Base-by-base conservation (phyloP, 2,797 vertebrate species). In the Scolopax rusticola region DNA sequence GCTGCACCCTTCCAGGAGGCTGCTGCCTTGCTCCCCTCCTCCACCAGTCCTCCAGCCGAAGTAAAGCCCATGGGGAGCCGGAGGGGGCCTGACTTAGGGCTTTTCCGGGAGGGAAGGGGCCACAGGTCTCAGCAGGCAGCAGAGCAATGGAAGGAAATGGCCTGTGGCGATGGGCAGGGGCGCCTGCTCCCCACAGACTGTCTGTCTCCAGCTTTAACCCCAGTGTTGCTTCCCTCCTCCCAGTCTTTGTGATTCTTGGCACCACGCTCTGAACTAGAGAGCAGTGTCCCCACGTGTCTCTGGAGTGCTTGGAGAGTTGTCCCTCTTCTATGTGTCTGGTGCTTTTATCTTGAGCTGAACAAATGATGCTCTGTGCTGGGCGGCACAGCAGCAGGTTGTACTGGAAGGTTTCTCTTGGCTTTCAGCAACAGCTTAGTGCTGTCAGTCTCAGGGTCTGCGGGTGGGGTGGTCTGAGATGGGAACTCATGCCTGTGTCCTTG, bases 81-180 rank as follows among this genome's bases (percentile, higher is more conserved):
- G 80, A 70, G 63, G 74, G 65, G 50, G 65, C n/a, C 84, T 79
- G 87, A 23, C 74, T 68, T 51, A 27, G 64, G 81, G 91, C 78
- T 16, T 74, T 97, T 97, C 88, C 38, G 23, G 89, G 64, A 85
- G 96, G 96, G 93, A 97, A 95, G 90, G 68, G 78, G 86, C 94
- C 8, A 1, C 65, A 33, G 61, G 57, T 87, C 89, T 67, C 92
- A 59, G 93, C 63, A 78, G 87, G 80, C 50, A 73, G 95, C 76
- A 45, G 12, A 89, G 97, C 96, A 97, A 94, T 95, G 40, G 61
- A 65, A 97, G 98, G 98, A 98, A 98, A 74, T 79, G 36, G 94
- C 95, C 94, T 96, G 93, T 68, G 93, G 84, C 1, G 64, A 63
- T 74, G 74, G 88, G 93, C 95, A 93, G 96, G 78, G 89, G 65